These are phyloP conservation scores for Prunella strophiata DNA, from an alignment of 2,797 vertebrate species.

Conservation along the genomic window DNA sequence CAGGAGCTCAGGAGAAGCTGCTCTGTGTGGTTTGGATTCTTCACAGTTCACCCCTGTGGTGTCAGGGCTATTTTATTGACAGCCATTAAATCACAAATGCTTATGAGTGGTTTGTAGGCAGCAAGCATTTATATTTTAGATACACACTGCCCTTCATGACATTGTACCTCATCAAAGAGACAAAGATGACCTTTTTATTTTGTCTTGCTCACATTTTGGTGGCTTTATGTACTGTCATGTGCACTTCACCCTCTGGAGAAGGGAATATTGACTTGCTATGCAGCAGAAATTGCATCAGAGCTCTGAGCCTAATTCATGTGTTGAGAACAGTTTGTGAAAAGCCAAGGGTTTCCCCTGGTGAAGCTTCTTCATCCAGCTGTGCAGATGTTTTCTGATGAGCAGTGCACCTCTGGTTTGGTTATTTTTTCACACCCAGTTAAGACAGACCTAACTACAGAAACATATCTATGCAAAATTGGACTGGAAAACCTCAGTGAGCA, in stretches of 20 bases:
- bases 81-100: background rate
- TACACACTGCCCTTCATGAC: background rate
- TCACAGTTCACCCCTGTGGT: background rate
- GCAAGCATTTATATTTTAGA: constrained; percentile 22
- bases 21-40: background rate
- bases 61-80: background rate
- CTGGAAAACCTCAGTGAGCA: background rate
- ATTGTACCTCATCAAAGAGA: background rate
- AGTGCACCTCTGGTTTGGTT: background rate
- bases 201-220: background rate
- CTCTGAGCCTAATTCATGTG: background rate
- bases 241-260: background rate
- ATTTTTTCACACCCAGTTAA: background rate
- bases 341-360: background rate
- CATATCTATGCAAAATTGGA: background rate
- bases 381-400: background rate
- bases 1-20: background rate
- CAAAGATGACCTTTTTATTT: constrained; percentile 19
- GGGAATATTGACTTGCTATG: background rate
- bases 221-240: background rate
- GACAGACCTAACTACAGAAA: background rate
- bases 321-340: background rate
- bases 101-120: constrained; percentile 6
- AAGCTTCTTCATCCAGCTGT: background rate
- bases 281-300: background rate